Evolutionary conservation across 2,888 invertebrate species (phyloP).

Genomic region (Coenonympha glycerion): DNA sequence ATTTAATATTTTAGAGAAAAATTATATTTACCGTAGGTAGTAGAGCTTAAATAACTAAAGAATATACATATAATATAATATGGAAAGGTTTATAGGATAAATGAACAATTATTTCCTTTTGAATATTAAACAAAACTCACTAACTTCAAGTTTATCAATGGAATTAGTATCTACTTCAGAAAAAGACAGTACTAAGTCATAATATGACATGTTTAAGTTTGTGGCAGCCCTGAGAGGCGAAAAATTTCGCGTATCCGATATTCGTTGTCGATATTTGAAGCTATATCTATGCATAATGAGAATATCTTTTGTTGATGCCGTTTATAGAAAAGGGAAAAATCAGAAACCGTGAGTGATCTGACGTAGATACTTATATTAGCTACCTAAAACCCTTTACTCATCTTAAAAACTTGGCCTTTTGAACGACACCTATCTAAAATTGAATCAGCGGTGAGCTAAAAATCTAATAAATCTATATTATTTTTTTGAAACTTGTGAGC

Average conservation of each 20-base stretch:
- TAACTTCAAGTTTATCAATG: no score
- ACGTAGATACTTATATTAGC: background rate
- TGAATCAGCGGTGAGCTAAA: slow-evolving; percentile 3
- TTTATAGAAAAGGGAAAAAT: background rate
- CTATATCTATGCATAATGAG: slow-evolving; percentile 6
- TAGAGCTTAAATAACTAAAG: no score
- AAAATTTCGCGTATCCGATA: slow-evolving; percentile 19
- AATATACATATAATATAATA: no score
- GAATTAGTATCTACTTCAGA: no score
- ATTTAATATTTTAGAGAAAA: no score
- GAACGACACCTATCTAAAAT: slow-evolving; percentile 6
- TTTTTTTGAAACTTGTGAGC: background rate
- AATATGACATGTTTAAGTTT: no score
- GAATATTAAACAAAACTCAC: no score
- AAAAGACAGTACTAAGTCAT: no score
- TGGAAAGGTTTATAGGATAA: no score
- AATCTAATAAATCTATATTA: slow-evolving; percentile 1
- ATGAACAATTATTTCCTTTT: no score
- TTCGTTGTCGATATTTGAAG: slow-evolving; percentile 21
- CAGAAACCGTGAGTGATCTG: background rate
- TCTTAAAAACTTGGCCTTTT: background rate
- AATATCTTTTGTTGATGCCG: background rate
- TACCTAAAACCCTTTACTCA: background rate
- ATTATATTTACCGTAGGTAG: no score
- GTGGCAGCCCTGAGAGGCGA: slow-evolving; percentile 5